Conservation (phyloP, 2,888 invertebrate genomes). For the Crepidodera aurea region DNA sequence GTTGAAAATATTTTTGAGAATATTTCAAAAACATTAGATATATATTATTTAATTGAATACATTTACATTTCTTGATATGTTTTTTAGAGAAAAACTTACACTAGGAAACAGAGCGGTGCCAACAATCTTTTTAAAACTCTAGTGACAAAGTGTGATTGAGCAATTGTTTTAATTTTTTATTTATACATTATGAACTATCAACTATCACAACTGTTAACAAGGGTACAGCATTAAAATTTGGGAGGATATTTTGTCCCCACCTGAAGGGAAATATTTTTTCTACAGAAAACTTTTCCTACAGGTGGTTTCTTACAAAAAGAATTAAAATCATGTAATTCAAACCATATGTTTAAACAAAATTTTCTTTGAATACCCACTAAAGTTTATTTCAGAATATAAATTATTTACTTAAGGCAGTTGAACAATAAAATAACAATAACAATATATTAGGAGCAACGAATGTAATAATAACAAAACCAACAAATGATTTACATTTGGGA, state of each 20-base stretch:
- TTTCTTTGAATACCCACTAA: neutral
- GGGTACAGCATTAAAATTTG: too few species aligned
- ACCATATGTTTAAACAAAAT: too few species aligned
- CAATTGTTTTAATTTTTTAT: neutral
- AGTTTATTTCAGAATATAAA: neutral
- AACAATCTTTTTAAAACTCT: neutral
- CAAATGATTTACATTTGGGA: neutral
- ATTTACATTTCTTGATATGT: slow-evolving; percentile 21
- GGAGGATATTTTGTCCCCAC: too few species aligned
- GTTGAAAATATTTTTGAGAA: slow-evolving; percentile 16
- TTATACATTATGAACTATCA: too few species aligned
- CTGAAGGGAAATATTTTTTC: too few species aligned
- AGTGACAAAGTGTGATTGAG: neutral
- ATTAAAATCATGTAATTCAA: too few species aligned
- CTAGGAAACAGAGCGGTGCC: slow-evolving; percentile 23
- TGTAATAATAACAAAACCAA: neutral
- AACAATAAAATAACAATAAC: neutral
- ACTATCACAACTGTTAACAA: too few species aligned
- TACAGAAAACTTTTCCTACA: too few species aligned
- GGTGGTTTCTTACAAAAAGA: too few species aligned
- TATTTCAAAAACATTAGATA: slow-evolving; percentile 15
- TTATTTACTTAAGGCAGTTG: neutral
- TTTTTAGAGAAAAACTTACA: slow-evolving; percentile 19
- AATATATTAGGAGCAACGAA: neutral
- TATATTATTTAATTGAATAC: slow-evolving; percentile 2